These are phyloP conservation scores for Struthidea cinerea DNA, from an alignment of 2,113 vertebrate species.

Conservation along the genomic window DNA sequence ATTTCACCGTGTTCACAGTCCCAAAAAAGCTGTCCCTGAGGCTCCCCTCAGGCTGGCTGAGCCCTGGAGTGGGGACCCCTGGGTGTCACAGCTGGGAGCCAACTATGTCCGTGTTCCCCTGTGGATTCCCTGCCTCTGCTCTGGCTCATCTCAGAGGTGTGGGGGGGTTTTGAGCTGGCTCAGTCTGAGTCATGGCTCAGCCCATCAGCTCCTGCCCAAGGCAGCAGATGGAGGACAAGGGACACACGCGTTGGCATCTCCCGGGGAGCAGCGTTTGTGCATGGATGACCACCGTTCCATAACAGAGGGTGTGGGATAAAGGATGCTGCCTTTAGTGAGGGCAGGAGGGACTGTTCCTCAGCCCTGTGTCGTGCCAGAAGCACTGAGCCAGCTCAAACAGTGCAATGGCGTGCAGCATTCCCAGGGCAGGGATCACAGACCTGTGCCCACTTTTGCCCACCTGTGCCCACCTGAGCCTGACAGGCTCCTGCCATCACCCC, in stretches of 20 bases:
- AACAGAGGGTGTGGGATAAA: not conserved
- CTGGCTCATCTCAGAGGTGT: not conserved
- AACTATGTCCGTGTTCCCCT: not conserved
- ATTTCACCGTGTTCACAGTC: not conserved
- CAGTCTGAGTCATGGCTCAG: not conserved
- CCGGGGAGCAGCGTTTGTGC: not conserved
- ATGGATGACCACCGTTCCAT: no score
- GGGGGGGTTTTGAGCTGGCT: not conserved
- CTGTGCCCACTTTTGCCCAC: not conserved
- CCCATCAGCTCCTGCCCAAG: not conserved
- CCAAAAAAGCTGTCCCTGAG: not conserved
- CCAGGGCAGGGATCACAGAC: no score
- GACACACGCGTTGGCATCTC: fast-evolving
- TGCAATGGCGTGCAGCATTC: not conserved
- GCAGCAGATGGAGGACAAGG: not conserved
- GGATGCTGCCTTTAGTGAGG: not conserved
- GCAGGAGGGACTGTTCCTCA: not conserved
- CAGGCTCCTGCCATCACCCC: not conserved
- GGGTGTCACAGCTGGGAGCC: fast-evolving
- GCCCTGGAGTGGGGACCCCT: no score
- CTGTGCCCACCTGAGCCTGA: not conserved
- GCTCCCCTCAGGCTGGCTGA: not conserved
- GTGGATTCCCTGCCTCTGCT: not conserved
- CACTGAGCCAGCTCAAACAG: not conserved
- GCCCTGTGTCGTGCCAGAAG: not conserved